Evolutionary conservation across 2,797 vertebrate species (phyloP).

Genomic region (Ptychadena robeensis): DNA sequence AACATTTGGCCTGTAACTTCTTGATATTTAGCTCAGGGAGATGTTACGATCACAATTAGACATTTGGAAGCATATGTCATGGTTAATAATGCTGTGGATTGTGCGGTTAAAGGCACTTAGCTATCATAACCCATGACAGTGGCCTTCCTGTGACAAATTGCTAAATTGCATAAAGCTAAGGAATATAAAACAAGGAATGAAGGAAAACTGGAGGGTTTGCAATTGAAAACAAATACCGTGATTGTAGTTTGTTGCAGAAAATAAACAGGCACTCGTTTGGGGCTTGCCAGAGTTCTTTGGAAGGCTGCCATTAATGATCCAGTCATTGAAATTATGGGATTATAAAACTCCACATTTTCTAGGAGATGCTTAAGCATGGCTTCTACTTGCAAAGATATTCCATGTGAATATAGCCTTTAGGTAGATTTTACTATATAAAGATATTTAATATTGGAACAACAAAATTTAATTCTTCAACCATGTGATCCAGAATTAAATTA

Average conservation of each 20-base stretch:
- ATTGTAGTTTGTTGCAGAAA: slow-evolving; percentile 38
- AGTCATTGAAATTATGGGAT: slow-evolving; percentile 47
- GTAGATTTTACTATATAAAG: slow-evolving; percentile 18
- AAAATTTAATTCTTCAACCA: slow-evolving; percentile 26
- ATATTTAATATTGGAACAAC: slow-evolving; percentile 27
- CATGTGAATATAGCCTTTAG: slow-evolving; percentile 38
- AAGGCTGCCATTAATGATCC: slow-evolving; percentile 54
- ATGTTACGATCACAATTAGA: slow-evolving; percentile 69
- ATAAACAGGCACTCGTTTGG: slow-evolving; percentile 27
- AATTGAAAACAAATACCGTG: slow-evolving; percentile 49
- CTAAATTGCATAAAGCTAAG: slow-evolving; percentile 57
- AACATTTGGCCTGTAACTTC: slow-evolving; percentile 58
- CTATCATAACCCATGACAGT: slow-evolving; percentile 58
- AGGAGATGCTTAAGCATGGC: slow-evolving; percentile 26
- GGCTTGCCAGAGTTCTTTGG: slow-evolving; percentile 33
- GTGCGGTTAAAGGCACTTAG: slow-evolving; percentile 63
- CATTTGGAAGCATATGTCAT: slow-evolving; percentile 71
- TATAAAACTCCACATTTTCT: slow-evolving; percentile 38
- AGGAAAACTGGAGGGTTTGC: slow-evolving; percentile 34
- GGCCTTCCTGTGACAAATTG: slow-evolving; percentile 60
- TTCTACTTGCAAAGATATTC: slow-evolving; percentile 34
- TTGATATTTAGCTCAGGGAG: slow-evolving; percentile 67
- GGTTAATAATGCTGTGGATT: slow-evolving; percentile 69
- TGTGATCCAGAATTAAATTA: neutral
- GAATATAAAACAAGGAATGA: slow-evolving; percentile 45